These are phyloP conservation scores for Nyctalus aviator DNA, from an alignment of 2,797 vertebrate genomes.

Conservation along the genomic window DNA sequence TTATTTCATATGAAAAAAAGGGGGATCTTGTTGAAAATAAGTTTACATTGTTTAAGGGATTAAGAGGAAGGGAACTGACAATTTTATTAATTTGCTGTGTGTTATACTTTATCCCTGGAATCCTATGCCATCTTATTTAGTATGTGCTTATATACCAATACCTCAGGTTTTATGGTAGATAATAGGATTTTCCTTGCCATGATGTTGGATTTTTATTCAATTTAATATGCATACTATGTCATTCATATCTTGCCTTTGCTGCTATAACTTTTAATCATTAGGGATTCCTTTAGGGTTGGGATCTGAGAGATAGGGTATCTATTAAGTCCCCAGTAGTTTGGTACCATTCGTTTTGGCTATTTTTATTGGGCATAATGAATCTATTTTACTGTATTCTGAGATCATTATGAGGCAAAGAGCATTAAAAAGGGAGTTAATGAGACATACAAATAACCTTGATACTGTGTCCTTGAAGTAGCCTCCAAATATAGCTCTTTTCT, in stretches of 20 bases:
- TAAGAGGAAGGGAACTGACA: background rate
- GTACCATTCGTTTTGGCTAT: background rate
- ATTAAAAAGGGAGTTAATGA: background rate
- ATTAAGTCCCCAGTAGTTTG: background rate
- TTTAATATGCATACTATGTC: background rate
- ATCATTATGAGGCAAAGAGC: background rate
- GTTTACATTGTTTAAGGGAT: background rate
- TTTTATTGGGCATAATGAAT: background rate
- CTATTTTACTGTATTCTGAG: background rate
- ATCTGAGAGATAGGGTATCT: background rate
- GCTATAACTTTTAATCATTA: constrained; percentile 15
- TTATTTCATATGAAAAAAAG: background rate
- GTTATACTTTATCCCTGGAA: background rate
- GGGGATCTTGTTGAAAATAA: background rate
- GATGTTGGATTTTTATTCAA: background rate
- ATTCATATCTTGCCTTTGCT: background rate
- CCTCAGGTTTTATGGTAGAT: background rate
- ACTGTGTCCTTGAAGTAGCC: background rate
- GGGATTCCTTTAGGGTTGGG: background rate
- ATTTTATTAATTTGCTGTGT: background rate
- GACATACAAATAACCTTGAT: background rate
- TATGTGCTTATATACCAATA: background rate
- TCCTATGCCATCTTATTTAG: background rate
- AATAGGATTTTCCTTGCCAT: background rate
- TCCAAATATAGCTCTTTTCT: background rate